Evolutionary conservation across 2,888 invertebrate genomes (phyloP), one percentile per base, ranked within the genome.

Genomic region (Pollenia amentaria): DNA sequence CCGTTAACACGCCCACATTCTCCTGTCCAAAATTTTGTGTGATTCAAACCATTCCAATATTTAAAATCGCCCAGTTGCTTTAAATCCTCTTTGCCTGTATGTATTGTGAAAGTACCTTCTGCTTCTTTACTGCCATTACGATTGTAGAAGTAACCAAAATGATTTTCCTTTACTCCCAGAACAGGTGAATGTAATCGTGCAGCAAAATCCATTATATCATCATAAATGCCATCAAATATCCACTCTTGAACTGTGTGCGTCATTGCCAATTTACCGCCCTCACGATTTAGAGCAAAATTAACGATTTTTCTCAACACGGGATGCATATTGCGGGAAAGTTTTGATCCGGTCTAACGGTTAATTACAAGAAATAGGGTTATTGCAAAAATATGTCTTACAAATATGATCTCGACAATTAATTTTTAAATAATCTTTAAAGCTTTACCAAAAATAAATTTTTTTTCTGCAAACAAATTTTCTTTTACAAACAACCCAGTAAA

Each of bases 101-200:
- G 94, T 94, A 98, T 96, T 62, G 95, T 96, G 90, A 96, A 97
- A 1, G 94, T 93, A 0, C 97, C 97, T 91, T 97, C 97, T 90
- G 94, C 96, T 0, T 94, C 94, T 51, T 94, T 93, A 0, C 96
- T 96, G 55, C 94, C 94, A 91, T 98, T 98, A 88, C 97, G 95
- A 95, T 96, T 93, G 44, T 92, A 94, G 91, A 98, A 97, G 96
- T 98, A 97, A 7, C 96, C 98, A 92, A 98, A 98, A 90, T 95
- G 96, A 77, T 95, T 95, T 89, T 94, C 96, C 0, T 96, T 96
- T 83, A 97, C 93, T 0, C 93, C 89, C 1, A 92, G 10, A 8
- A 89, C 70, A 0, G 92, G 89, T 93, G 16, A 95, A 89, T 87
- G 95, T 93, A 38, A 95, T 89, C 88, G 94, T 92, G 29, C 93